Evolutionary conservation across 2,113 vertebrate species (phyloP), one percentile per base, ranked within the genome.

Genomic region (Pipra filicauda): DNA sequence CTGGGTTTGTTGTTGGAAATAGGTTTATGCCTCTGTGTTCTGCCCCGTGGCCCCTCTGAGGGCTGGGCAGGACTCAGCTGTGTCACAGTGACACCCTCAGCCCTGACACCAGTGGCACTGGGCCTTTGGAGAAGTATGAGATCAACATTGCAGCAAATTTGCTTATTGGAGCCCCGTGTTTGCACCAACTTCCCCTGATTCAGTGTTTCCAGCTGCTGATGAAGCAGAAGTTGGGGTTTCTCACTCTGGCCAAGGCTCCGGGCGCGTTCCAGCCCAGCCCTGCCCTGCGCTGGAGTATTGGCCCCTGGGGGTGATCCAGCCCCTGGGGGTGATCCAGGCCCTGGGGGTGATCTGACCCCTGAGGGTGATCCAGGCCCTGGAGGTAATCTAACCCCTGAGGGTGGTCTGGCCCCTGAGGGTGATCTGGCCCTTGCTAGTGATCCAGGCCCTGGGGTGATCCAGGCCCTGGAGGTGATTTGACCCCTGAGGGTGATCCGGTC

Each of bases 221-320:
- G 1, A 9, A 79, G 87, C 79, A 59, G 43, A 24, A 78, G 37
- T 7, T 4, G 48, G 11, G 16, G 2, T 41, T 82, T 33, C 22
- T 12, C 0, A 0, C 11, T 9, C 23, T 5, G 15, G 9, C 20
- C 8, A 0, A 2, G 8, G n/a, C 10, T 15, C 17, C 4, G 27
- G 71, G 33, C 26, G 0, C 1, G 0, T 19, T 24, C 7, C 12
- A 11, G 61, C 52, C 51, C 49, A 26, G 66, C 49, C 35, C 7
- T 41, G 57, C 39, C 65, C 73, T 0, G 0, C 11, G 0, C 11
- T 31, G 51, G 20, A 33, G 28, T 6, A 7, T 24, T 8, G 3
- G 15, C 23, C n/a, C 1, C 0, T 4, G 16, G 0, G 52, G 72
- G 24, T 49, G 51, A 20, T 1, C n/a, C 0, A 0, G 9, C 48